Conservation (phyloP, 2,888 invertebrate genomes). For the Brachyptera putata region DNA sequence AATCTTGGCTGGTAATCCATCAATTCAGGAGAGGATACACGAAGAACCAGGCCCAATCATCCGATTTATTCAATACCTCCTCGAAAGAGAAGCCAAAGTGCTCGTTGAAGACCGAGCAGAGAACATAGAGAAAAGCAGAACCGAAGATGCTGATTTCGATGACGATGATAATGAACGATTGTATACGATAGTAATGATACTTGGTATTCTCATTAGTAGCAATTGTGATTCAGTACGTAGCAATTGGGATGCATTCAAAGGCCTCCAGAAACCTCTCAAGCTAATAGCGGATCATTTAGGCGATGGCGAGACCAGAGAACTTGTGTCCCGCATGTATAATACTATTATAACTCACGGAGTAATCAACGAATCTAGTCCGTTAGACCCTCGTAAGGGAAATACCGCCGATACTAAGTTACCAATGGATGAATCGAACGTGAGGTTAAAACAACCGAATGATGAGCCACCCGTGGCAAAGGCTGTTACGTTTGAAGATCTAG, state of each 20-base stretch:
- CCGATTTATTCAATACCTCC: constrained; percentile 42
- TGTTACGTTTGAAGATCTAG: background rate
- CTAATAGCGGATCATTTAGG: constrained; percentile 34
- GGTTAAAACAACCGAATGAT: background rate
- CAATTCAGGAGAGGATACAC: constrained; percentile 41
- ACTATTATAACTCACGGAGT: constrained; percentile 41
- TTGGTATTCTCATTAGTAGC: constrained; percentile 42
- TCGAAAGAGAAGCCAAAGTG: constrained; percentile 36
- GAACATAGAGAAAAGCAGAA: background rate
- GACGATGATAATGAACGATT: constrained; percentile 32
- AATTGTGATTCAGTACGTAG: constrained; percentile 32
- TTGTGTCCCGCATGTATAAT: constrained; percentile 40
- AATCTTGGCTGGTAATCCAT: constrained; percentile 40
- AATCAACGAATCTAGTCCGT: constrained; percentile 17
- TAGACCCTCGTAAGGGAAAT: background rate
- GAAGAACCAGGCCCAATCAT: constrained; percentile 43
- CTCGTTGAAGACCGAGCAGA: constrained; percentile 19
- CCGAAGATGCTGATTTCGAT: constrained; percentile 24
- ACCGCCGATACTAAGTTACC: background rate
- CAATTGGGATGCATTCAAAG: constrained; percentile 41
- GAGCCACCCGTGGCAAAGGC: background rate
- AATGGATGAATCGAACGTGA: background rate
- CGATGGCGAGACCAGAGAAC: constrained; percentile 37
- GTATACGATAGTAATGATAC: constrained; percentile 43
- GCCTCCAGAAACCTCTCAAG: constrained; percentile 40